Base-by-base conservation (phyloP, 2,797 vertebrate species). In the Anguilla obscura region DNA sequence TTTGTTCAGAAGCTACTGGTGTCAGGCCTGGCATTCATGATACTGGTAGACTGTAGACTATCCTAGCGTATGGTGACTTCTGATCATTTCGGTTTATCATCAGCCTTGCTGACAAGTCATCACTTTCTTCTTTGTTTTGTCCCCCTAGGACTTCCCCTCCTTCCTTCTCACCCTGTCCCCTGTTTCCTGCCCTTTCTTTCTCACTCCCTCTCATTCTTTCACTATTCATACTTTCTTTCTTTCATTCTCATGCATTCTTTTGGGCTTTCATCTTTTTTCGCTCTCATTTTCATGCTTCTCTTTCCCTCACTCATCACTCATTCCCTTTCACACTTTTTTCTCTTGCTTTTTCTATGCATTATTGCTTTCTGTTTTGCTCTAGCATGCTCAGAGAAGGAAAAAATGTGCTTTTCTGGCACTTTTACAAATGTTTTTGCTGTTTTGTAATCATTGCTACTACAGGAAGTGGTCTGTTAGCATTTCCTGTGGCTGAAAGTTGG, bases 391-490 rank as follows among this genome's bases (percentile, higher is more conserved):
- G 58, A 33, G 50, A 45, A 24, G 56, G 50, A 56, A 56, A 87
- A 84, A 56, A 54, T 69, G 84, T 12, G 85, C 0, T 30, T 91
- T 88, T 89, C 87, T 91, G 76, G 90, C 89, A 80, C 82, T 27
- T 48, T 85, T 85, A 33, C 54, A 79, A 85, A 84, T 27, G 4
- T 40, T 9, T 89, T 60, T 76, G 10, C 2, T 60, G 48, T 54
- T 60, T 36, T 85, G 36, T 88, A 89, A 91, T 90, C 85, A 4
- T 27, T 71, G 63, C 89, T 69, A 79, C 84, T 88, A 88, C 90
- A 91, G 91, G 91, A 92, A 92, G 88, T 89, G 88, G 86, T 91
- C 91, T 79, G 76, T 93, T 90, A 90, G 90, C 89, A 82, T 90
- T 93, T 93, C 89, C 90, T 92, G 88, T 87, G 85, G 27, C 84